A percentile compares a stretch with the other conserved stretches of the same genome.
Conservation (phyloP, 2,113 vertebrate species). For the Neogale vison region DNA sequence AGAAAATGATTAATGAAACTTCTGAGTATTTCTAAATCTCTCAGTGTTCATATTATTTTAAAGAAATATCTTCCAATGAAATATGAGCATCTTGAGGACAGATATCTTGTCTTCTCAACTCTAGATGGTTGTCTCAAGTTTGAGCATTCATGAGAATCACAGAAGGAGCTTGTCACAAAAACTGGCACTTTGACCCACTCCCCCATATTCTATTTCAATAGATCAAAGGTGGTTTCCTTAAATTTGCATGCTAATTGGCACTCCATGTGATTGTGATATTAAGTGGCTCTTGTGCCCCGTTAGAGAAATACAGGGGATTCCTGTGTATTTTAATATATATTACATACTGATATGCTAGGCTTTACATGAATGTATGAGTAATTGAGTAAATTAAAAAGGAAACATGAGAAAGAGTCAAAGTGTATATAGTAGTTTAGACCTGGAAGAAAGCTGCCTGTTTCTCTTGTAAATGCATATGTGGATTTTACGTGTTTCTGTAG, state of each 20-base stretch:
- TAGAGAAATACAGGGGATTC: background rate
- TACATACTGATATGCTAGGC: background rate
- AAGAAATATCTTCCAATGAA: background rate
- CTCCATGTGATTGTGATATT: background rate
- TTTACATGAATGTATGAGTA: background rate
- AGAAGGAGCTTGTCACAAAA: background rate
- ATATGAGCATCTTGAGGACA: background rate
- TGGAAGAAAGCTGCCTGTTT: background rate
- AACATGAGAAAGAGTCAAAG: background rate
- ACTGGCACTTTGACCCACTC: background rate
- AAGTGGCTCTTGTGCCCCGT: background rate
- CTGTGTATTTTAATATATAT: background rate
- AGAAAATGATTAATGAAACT: background rate
- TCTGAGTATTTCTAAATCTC: background rate
- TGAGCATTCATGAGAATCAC: background rate
- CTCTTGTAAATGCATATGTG: background rate
- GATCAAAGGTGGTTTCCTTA: background rate
- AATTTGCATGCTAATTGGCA: background rate
- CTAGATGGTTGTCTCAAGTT: background rate
- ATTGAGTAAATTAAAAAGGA: background rate
- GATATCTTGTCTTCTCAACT: background rate
- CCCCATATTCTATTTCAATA: background rate
- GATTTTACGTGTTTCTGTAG: background rate
- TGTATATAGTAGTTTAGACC: background rate
- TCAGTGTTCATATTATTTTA: background rate